These are phyloP conservation scores for Neodiprion virginianus DNA, from an alignment of 1,140 invertebrate species.

Conservation along the genomic window DNA sequence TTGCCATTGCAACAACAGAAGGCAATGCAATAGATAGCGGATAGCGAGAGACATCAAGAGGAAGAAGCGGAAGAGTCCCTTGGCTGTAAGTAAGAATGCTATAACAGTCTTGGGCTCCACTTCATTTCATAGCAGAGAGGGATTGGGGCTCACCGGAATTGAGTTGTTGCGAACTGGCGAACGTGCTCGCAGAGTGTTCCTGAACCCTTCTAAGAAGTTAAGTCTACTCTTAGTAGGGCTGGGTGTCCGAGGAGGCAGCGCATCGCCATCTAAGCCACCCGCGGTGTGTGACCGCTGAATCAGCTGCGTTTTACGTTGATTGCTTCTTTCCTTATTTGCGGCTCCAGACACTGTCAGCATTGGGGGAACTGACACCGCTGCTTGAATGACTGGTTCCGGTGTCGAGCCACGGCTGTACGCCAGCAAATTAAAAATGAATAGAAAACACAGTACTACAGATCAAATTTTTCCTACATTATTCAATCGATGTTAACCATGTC, in stretches of 20 bases:
- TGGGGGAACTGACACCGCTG: constrained; percentile 46
- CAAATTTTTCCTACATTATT: constrained; percentile 3
- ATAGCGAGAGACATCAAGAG: constrained; percentile 58
- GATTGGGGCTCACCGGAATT: constrained; percentile 51
- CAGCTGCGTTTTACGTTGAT: constrained; percentile 56
- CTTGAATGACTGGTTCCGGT: constrained; percentile 46
- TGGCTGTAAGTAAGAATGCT: constrained; percentile 52
- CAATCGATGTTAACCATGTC: no score
- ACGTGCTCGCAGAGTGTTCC: constrained; percentile 63
- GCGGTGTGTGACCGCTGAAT: constrained; percentile 51
- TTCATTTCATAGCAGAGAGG: neutral
- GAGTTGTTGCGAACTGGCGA: constrained; percentile 55
- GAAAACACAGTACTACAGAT: constrained; percentile 45
- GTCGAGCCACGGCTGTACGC: constrained; percentile 53
- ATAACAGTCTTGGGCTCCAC: constrained; percentile 8
- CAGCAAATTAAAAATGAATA: constrained; percentile 59
- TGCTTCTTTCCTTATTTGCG: constrained; percentile 44
- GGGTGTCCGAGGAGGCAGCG: constrained; percentile 48
- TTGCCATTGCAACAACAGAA: constrained; percentile 52
- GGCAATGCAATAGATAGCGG: constrained; percentile 55
- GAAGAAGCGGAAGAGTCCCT: constrained; percentile 54
- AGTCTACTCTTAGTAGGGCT: constrained; percentile 69
- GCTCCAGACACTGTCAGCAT: constrained; percentile 36
- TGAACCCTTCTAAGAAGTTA: constrained; percentile 68
- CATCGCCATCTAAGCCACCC: constrained; percentile 49